phyloP scores from a whole-genome alignment of 2,797 vertebrate species.

The Esox lucius region DNA sequence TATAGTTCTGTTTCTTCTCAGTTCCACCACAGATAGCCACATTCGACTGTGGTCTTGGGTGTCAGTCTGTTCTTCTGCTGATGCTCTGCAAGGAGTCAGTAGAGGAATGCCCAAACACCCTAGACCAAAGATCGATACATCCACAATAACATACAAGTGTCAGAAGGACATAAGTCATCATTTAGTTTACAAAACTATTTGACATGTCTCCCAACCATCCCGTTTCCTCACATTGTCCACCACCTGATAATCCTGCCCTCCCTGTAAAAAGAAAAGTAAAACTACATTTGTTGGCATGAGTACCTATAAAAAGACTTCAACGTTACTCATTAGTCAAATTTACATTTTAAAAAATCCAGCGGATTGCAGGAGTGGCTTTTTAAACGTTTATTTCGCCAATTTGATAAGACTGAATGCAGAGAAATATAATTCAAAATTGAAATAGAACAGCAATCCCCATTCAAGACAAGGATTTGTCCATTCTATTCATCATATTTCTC shows the following conservation, averaged over 20 bases:
- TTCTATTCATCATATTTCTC: background rate
- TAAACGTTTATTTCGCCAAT: too few relatives aligned
- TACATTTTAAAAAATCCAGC: conserved; percentile 49
- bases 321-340: conserved; percentile 54
- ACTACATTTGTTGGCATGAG: conserved; percentile 50
- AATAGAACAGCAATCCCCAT: too few relatives aligned
- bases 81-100: too few relatives aligned
- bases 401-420: too few relatives aligned
- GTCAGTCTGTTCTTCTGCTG: too few relatives aligned
- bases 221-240: conserved; percentile 40
- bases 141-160: conserved; percentile 51
- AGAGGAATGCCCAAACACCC: background rate
- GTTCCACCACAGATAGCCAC: conserved; percentile 64
- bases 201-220: conserved; percentile 24
- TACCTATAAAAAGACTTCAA: conserved; percentile 59
- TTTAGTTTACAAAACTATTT: conserved; percentile 45
- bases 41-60: conserved; percentile 29
- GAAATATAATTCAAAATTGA: too few relatives aligned
- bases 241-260: conserved; percentile 43
- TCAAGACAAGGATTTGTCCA: too few relatives aligned
- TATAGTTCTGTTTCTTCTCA: conserved; percentile 49
- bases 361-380: conserved; percentile 40
- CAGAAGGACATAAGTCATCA: conserved; percentile 32
- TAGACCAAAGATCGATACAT: conserved; percentile 55
- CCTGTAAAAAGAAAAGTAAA: conserved; percentile 41